A percentile compares a stretch with the other conserved stretches of the same genome.
Evolutionary conservation across 2,888 invertebrate genomes (phyloP).

Genomic region (Galeruca laticollis): DNA sequence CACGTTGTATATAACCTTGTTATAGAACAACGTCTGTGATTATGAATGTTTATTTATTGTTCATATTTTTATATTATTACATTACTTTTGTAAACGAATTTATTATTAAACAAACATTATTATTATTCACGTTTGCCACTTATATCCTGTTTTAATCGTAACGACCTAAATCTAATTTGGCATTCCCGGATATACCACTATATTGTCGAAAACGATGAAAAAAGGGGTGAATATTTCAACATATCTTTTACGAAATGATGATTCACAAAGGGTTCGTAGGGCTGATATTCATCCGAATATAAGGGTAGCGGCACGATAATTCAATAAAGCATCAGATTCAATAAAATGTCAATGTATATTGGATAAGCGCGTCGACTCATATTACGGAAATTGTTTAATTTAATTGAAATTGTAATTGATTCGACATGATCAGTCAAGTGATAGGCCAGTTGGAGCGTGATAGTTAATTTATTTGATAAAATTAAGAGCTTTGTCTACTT

Average conservation of each 20-base stretch:
- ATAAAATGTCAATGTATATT: constrained; percentile 34
- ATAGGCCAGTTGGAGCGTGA: not conserved
- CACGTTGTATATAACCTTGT: no score
- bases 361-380: constrained; percentile 47
- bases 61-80: no score
- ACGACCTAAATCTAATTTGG: constrained; percentile 1
- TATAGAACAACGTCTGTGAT: no score
- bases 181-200: not conserved
- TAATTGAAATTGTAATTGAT: constrained; percentile 37
- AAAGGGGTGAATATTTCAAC: constrained; percentile 25
- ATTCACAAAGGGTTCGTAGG: constrained; percentile 9
- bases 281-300: constrained; percentile 19
- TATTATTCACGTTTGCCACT: not conserved
- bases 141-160: not conserved
- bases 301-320: constrained; percentile 52
- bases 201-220: not conserved
- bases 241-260: constrained; percentile 16
- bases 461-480: not conserved
- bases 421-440: constrained; percentile 28
- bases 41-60: no score
- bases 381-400: constrained; percentile 47
- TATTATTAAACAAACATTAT: no score
- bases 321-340: constrained; percentile 50
- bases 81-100: no score
- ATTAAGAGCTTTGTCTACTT: no score